A percentile compares a stretch with the other conserved stretches of the same genome.
Evolutionary conservation across 1,140 invertebrate genomes (phyloP).

Genomic region (Leptinotarsa undecemlineata): DNA sequence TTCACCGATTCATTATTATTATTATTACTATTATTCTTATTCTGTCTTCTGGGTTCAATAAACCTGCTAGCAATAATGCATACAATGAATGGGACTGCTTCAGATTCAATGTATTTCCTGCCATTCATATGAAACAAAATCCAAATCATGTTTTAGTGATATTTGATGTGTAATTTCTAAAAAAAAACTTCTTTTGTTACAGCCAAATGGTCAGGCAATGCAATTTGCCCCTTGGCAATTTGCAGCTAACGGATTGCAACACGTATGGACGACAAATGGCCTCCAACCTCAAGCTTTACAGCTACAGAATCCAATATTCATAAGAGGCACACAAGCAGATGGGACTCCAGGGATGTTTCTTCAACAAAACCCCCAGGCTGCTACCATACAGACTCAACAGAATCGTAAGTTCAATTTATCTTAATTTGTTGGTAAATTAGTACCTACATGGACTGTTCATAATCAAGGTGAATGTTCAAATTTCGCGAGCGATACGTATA

Average conservation of each 20-base stretch:
- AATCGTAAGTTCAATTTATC: slow-evolving; percentile 60
- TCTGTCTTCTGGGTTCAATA: no score
- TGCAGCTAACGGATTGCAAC: slow-evolving; percentile 63
- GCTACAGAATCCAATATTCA: slow-evolving; percentile 80
- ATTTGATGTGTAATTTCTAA: no score
- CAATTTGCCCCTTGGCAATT: slow-evolving; percentile 64
- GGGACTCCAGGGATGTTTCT: slow-evolving; percentile 77
- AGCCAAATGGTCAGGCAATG: slow-evolving; percentile 64
- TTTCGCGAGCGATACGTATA: no score
- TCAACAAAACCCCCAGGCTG: slow-evolving; percentile 77
- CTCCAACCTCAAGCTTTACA: slow-evolving; percentile 70
- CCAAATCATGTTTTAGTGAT: no score
- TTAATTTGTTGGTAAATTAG: slow-evolving; percentile 45
- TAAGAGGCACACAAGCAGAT: slow-evolving; percentile 77
- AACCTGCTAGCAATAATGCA: no score
- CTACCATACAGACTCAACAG: slow-evolving; percentile 59
- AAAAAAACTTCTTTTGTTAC: slow-evolving; percentile 33
- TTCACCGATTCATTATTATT: no score
- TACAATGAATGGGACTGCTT: no score
- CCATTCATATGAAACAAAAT: no score
- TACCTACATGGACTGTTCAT: no score
- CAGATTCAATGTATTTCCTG: no score
- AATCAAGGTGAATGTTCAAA: no score
- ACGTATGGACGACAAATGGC: slow-evolving; percentile 71
- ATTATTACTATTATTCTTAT: no score